Evolutionary conservation across 2,113 vertebrate genomes (phyloP).

Genomic region (Micronisus gabar): DNA sequence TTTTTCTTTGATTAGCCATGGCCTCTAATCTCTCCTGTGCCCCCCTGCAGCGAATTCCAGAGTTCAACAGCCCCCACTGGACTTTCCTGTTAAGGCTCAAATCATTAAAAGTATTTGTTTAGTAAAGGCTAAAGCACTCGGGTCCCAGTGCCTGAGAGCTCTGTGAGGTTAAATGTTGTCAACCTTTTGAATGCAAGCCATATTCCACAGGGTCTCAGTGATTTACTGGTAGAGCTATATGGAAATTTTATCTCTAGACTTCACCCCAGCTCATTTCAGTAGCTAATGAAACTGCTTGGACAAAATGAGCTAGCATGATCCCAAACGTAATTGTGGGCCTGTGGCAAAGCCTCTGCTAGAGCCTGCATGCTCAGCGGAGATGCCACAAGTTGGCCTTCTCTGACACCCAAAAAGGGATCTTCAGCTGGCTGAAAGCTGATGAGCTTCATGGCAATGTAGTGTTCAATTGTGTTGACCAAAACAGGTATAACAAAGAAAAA

Average conservation of each 20-base stretch:
- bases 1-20: conserved; percentile 54
- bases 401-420: neutral
- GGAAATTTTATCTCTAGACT: neutral
- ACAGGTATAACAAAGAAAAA: neutral
- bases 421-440: neutral
- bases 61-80: conserved; percentile 57
- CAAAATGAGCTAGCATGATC: neutral
- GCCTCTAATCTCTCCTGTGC: conserved; percentile 53
- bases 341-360: neutral
- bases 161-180: neutral
- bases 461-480: neutral
- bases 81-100: conserved; percentile 60
- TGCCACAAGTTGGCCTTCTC: neutral
- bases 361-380: rapidly evolving
- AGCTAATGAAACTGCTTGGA: neutral
- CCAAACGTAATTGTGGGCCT: neutral
- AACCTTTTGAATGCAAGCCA: neutral
- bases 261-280: neutral
- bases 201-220: neutral
- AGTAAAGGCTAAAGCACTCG: conserved; percentile 47
- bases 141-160: neutral
- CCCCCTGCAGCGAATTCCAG: conserved; percentile 65
- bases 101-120: conserved; percentile 60
- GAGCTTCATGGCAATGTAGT: rapidly evolving
- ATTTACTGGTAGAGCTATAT: neutral